Conservation (phyloP, 2,888 invertebrate species). For the Lagria hirta region DNA sequence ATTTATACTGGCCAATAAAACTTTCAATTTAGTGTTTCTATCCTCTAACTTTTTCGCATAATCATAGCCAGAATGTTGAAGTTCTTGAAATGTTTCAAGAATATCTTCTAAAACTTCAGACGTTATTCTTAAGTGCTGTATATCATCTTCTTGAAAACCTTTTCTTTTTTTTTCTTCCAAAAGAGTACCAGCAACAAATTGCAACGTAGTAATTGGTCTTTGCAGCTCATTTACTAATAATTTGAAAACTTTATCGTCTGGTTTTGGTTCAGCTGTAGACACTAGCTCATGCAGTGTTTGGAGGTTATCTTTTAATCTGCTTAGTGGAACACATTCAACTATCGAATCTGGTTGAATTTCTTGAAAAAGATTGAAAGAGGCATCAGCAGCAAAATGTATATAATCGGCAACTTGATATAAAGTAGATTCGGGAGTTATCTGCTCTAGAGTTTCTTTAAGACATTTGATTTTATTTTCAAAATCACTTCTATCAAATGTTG, state of each 20-base stretch:
- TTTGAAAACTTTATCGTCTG: constrained; percentile 40
- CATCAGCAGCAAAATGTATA: no score
- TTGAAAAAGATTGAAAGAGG: no score
- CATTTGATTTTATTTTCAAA: constrained; percentile 48
- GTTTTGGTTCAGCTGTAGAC: constrained; percentile 31
- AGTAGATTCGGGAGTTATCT: constrained; percentile 42
- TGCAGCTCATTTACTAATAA: constrained; percentile 44
- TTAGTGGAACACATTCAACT: constrained; percentile 39
- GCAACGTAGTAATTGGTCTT: constrained; percentile 47
- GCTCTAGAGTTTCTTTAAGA: constrained; percentile 44
- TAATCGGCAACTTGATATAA: constrained; percentile 12
- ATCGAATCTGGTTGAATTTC: constrained; percentile 37
- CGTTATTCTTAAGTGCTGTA: constrained; percentile 39
- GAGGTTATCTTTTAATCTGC: constrained; percentile 41
- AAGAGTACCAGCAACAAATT: constrained; percentile 46
- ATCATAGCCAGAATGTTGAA: constrained; percentile 22
- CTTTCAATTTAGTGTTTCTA: constrained; percentile 34
- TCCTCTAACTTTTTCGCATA: constrained; percentile 26
- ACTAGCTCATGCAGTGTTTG: constrained; percentile 46
- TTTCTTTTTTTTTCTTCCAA: constrained; percentile 46
- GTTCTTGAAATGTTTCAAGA: constrained; percentile 15
- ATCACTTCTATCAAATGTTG: constrained; percentile 40
- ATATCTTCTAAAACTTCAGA: constrained; percentile 13
- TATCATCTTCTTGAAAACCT: constrained; percentile 44
- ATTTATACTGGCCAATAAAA: constrained; percentile 46